Conservation (phyloP, 2,888 invertebrate species). For the Bursaphelenchus okinawaensis region DNA sequence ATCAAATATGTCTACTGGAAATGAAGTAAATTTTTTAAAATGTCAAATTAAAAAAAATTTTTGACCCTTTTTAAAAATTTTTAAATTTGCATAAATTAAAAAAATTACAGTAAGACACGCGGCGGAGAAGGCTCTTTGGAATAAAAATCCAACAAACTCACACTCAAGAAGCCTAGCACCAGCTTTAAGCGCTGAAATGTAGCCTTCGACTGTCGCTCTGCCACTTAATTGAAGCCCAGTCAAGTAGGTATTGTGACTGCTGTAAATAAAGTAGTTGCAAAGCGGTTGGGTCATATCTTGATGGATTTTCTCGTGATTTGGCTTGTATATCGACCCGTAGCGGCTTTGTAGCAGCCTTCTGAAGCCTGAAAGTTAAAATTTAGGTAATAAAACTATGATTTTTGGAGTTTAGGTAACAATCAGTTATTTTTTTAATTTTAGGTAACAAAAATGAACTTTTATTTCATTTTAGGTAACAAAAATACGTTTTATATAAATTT, state of each 20-base stretch:
- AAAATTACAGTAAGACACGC: too few relatives aligned
- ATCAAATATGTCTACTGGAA: slow-evolving; percentile 66
- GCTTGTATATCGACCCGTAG: slow-evolving; percentile 62
- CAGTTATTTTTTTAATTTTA: slow-evolving; percentile 1
- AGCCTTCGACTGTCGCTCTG: slow-evolving; percentile 66
- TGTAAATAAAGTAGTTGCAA: slow-evolving; percentile 64
- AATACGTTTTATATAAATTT: too few relatives aligned
- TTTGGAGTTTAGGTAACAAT: too few relatives aligned
- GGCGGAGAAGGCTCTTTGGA: too few relatives aligned
- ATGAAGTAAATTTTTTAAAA: not conserved
- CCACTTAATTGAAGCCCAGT: slow-evolving; percentile 64
- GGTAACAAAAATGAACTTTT: slow-evolving; percentile 43
- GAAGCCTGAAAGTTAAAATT: not conserved
- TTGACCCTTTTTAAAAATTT: too few relatives aligned
- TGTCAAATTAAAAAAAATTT: not conserved
- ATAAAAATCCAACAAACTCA: slow-evolving; percentile 48
- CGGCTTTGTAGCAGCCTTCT: slow-evolving; percentile 59
- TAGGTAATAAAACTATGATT: too few relatives aligned
- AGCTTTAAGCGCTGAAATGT: slow-evolving; percentile 63
- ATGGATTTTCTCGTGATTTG: slow-evolving; percentile 58
- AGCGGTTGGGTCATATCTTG: slow-evolving; percentile 65
- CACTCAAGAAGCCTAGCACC: slow-evolving; percentile 66
- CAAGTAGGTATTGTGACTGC: slow-evolving; percentile 66
- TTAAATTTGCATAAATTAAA: too few relatives aligned
- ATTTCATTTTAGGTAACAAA: too few relatives aligned